Evolutionary conservation across 2,113 vertebrate genomes (phyloP), one percentile per base, ranked within the genome.

Genomic region (Podocnemis expansa): DNA sequence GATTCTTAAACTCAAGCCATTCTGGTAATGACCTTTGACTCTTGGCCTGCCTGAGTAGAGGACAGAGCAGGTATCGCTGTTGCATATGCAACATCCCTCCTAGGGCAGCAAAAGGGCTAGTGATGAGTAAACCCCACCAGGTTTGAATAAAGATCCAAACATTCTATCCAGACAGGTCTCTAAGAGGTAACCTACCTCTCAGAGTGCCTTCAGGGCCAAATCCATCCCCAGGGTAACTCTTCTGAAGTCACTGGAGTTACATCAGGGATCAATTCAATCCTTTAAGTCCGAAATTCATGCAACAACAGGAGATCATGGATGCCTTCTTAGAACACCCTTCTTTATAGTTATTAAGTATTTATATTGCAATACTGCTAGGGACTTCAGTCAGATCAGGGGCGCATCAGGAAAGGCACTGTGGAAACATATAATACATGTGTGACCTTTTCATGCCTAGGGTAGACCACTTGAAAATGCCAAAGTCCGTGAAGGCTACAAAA

Each of bases 21-120:
- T 24, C 70, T 75, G 41, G 70, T 75, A 25, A 43, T 75, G 41
- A 7, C 5, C 9, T 82, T 10, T 4, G 51, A n/a, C 52, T 11
- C 52, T 4, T 0, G 43, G n/a, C 4, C 38, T 0, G 0, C 54
- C 70, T 31, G 45, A 2, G 16, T 0, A 0, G 38, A 76, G 34
- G 19, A 67, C 34, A n/a, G 60, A 67, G 60, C 34, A 67, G n/a
- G 38, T 0, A 0, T 63, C 67, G 31, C 17, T 75, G 12, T 54
- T 24, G 1, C 47, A n/a, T 0, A 2, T 76, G 73, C 2, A 3
- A 17, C 41, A 9, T 38, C 34, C 60, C 6, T 43, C 38, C 58
- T 29, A 17, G 16, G 0, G 3, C 38, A 56, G 84, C 55, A 5
- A 0, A 21, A 21, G 31, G 6, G 13, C 0, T 3, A 49, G 21